Conservation (phyloP, 2,797 vertebrate species). For the Lacerta viridis region DNA sequence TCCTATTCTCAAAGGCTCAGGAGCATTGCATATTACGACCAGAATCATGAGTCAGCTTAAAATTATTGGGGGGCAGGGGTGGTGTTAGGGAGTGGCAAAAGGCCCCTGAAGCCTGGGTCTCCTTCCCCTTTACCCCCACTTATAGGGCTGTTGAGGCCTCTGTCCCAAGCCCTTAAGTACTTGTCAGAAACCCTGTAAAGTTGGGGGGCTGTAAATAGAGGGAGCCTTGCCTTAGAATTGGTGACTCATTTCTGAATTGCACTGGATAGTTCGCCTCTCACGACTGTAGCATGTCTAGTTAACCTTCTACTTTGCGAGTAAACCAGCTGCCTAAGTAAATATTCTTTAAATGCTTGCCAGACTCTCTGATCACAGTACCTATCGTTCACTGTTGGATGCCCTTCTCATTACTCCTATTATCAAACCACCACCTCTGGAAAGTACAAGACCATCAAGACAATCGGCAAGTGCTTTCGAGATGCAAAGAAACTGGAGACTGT, state of each 20-base stretch:
- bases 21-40: neutral
- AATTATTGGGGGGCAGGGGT: too few species aligned
- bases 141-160: too few species aligned
- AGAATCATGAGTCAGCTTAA: neutral
- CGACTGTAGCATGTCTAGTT: neutral
- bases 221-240: too few species aligned
- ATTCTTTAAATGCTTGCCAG: slow-evolving; percentile 71
- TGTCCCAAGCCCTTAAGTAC: too few species aligned
- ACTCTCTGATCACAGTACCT: slow-evolving; percentile 72
- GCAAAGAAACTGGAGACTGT: slow-evolving; percentile 75
- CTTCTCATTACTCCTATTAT: slow-evolving; percentile 82
- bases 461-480: slow-evolving; percentile 75
- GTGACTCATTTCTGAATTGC: neutral
- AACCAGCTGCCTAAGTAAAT: too few species aligned
- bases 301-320: neutral
- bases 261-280: neutral
- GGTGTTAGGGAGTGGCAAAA: too few species aligned
- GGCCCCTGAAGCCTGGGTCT: too few species aligned
- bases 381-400: slow-evolving; percentile 81
- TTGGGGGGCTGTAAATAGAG: too few species aligned
- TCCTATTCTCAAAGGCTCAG: neutral
- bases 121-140: too few species aligned
- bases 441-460: slow-evolving; percentile 71
- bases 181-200: too few species aligned
- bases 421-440: slow-evolving; percentile 69